Base-by-base conservation (phyloP, 2,797 vertebrate species). In the Rallus crepitans region DNA sequence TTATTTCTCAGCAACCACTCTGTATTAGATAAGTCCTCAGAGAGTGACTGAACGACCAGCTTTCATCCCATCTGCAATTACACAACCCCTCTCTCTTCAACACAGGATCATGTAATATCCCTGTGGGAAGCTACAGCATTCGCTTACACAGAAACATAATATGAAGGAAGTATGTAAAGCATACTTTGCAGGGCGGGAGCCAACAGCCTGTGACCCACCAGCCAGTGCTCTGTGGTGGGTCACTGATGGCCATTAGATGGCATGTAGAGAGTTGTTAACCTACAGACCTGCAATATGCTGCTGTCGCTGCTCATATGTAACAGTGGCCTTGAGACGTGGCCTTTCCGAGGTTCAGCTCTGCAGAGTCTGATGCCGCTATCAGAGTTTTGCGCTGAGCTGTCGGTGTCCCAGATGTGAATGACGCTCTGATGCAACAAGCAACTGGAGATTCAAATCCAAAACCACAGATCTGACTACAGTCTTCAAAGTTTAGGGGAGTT, bases 401-500 rank as follows among this genome's bases (percentile, higher is more conserved):
- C 2, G 3, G 31, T 50, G 63, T 45, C 89, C 33, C 88, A 96
- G 90, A 95, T 87, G 94, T 7, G 66, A 92, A 60, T 13, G 73
- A 60, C 72, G 77, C 40, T n/a, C 61, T 91, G 87, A 82, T 8
- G 40, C 85, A 94, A 91, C 80, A 84, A 56, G 66, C 56, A 76
- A 89, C 66, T 64, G 77, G 56, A 82, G 92, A 61, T n/a, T 70
- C 92, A 81, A 94, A 96, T 63, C 52, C 91, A 90, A 96, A 96
- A 45, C 93, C 90, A 72, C 93, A 94, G 45, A 92, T 92, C 39
- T 96, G 78, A 93, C 86, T 77, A 28, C 7, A 70, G 47, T 60
- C 94, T 90, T 94, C 93, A 95, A 93, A 96, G 87, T 57, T 77
- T 68, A 56, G 56, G 40, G 48, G 48, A 84, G 13, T 80, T 90